Conservation (phyloP, 2,113 vertebrate species). For the Polyodon spathula region DNA sequence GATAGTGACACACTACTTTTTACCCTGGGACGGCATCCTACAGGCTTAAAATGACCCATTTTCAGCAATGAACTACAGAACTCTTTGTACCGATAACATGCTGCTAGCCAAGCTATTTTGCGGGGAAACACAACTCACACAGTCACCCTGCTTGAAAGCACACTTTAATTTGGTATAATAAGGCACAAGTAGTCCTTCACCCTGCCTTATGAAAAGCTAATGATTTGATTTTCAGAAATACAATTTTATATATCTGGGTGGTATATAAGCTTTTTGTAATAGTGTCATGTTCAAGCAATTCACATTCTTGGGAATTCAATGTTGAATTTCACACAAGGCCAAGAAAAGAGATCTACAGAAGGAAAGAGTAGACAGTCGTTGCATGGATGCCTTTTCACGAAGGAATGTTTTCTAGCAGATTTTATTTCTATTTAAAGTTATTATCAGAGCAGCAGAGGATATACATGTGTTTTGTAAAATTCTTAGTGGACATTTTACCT, state of each 20-base stretch:
- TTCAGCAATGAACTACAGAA: no score
- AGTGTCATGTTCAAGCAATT: no score
- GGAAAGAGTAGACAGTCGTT: no score
- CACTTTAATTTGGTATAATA: neutral
- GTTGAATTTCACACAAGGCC: no score
- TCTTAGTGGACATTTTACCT: conserved; percentile 15
- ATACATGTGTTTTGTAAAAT: neutral
- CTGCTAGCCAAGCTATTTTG: neutral
- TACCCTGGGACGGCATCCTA: neutral
- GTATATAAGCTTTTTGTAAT: no score
- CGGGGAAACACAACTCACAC: neutral
- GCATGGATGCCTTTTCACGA: no score
- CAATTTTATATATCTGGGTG: no score
- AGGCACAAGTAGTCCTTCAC: neutral
- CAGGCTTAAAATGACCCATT: neutral
- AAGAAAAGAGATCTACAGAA: no score
- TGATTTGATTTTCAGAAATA: neutral
- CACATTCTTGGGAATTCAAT: no score
- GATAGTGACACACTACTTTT: neutral
- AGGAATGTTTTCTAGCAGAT: no score
- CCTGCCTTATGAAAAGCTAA: neutral
- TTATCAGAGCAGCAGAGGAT: neutral
- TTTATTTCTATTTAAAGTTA: no score
- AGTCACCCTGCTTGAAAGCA: conserved; percentile 5
- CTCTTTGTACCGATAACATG: no score